These are phyloP conservation scores for Scomber scombrus DNA, from an alignment of 2,113 vertebrate species.

Conservation along the genomic window DNA sequence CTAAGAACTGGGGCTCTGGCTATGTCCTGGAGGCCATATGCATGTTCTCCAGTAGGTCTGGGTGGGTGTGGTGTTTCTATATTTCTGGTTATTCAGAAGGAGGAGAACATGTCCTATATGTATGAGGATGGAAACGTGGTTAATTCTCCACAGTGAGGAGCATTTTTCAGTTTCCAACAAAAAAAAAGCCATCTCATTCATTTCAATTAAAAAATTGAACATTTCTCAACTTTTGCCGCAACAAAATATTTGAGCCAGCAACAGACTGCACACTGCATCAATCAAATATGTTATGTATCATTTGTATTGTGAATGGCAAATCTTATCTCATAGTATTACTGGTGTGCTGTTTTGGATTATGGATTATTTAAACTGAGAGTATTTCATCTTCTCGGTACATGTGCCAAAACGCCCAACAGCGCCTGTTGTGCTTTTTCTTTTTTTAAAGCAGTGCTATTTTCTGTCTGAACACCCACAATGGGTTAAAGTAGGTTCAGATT, in stretches of 20 bases:
- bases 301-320: neutral
- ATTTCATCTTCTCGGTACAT: neutral
- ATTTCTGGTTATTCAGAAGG: neutral
- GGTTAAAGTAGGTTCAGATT: neutral
- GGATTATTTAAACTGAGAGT: no score
- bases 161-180: neutral
- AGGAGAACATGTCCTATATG: neutral
- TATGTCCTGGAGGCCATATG: constrained; percentile 40
- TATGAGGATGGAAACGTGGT: neutral
- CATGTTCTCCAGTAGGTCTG: constrained; percentile 39
- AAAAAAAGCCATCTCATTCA: no score
- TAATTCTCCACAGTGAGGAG: neutral
- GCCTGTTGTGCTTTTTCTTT: neutral
- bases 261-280: no score
- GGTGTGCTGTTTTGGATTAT: neutral
- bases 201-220: neutral
- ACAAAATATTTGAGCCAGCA: neutral
- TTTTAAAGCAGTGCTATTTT: neutral
- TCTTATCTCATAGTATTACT: neutral
- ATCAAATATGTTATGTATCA: no score
- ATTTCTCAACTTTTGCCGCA: neutral
- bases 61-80: neutral
- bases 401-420: no score
- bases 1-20: constrained; percentile 29
- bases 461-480: neutral